Percentiles rank a stretch among this genome's conserved stretches.
Conservation (phyloP, 2,113 vertebrate species). For the Alouatta palliata region DNA sequence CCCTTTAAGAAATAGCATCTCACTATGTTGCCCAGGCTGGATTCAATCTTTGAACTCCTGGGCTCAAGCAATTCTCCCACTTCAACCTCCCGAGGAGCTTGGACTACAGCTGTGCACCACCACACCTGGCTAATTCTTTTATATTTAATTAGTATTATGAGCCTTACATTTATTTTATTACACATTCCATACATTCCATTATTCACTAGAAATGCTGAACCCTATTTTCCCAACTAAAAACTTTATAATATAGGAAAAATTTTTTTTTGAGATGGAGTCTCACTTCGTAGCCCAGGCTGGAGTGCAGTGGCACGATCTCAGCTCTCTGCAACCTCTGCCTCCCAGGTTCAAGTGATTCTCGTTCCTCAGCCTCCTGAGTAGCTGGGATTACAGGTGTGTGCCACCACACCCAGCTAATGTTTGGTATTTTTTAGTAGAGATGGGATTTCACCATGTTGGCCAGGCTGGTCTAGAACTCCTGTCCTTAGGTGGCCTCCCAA, state of each 20-base stretch:
- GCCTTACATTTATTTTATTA: neutral
- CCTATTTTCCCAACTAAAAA: slow-evolving; percentile 31
- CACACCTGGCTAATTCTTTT: neutral
- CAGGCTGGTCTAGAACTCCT: too few relatives aligned
- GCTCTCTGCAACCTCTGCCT: too few relatives aligned
- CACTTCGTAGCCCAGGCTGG: too few relatives aligned
- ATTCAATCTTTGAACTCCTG: neutral
- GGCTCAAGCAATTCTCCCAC: neutral
- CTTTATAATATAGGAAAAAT: neutral
- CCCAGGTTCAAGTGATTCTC: too few relatives aligned
- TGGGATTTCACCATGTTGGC: too few relatives aligned
- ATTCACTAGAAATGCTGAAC: neutral
- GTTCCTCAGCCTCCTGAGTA: too few relatives aligned
- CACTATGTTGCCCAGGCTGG: neutral
- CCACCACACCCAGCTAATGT: too few relatives aligned
- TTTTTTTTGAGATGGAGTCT: neutral
- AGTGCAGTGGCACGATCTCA: too few relatives aligned
- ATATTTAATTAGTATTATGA: neutral
- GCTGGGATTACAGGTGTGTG: too few relatives aligned
- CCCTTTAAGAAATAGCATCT: neutral
- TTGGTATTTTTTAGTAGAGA: too few relatives aligned
- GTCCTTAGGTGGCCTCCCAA: too few relatives aligned
- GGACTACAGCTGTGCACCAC: neutral
- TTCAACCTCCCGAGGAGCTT: neutral
- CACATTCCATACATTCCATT: neutral